A percentile compares a stretch with the other conserved stretches of the same genome.
phyloP scores from a whole-genome alignment of 2,113 vertebrate species.

The Copsychus sechellarum region DNA sequence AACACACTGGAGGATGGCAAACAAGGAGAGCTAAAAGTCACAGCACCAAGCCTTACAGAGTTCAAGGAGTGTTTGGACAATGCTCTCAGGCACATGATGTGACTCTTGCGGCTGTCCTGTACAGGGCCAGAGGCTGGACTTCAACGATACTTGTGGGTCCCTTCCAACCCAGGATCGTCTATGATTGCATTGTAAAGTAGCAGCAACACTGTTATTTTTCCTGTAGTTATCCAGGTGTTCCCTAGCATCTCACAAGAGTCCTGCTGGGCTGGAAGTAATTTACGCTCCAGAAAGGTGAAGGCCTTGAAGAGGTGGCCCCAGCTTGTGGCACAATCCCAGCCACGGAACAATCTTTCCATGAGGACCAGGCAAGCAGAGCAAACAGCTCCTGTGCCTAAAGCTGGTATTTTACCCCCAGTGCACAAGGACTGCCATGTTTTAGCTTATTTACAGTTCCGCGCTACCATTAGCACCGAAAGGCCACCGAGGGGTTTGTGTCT shows the following conservation, averaged over 20 bases:
- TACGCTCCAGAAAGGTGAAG: neutral
- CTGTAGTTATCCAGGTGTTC: neutral
- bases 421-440: neutral
- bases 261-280: neutral
- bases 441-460: fast-evolving
- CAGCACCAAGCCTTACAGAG: neutral
- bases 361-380: neutral
- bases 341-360: neutral
- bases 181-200: neutral
- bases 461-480: neutral
- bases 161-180: neutral
- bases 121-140: neutral
- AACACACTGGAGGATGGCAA: neutral
- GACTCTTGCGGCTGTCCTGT: neutral
- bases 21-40: neutral
- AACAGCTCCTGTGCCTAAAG: neutral
- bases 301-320: neutral
- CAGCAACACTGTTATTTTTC: neutral
- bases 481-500: fast-evolving
- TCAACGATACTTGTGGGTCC: neutral
- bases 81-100: neutral
- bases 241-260: neutral
- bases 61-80: neutral
- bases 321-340: fast-evolving
- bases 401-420: neutral